Evolutionary conservation across 2,888 invertebrate genomes (phyloP).

Genomic region (Ornithoptera alexandrae): DNA sequence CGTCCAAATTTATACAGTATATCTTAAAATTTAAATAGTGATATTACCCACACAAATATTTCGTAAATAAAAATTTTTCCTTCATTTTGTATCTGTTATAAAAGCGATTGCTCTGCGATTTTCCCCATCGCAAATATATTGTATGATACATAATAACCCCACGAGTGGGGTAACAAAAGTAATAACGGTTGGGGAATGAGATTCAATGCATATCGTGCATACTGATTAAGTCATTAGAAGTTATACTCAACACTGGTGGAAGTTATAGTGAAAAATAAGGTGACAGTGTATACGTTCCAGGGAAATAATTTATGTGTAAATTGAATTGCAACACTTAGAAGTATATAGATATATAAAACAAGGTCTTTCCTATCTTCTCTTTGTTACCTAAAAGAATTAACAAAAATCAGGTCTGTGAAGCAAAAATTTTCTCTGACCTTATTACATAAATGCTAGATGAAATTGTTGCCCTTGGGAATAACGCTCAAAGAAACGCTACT

Average conservation of each 20-base stretch:
- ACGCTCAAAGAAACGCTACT: background rate
- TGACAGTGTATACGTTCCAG: background rate
- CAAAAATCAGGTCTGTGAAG: background rate
- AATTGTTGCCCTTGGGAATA: background rate
- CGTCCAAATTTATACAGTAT: no score
- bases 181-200: constrained; percentile 28
- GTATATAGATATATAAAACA: background rate
- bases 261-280: background rate
- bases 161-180: constrained; percentile 25
- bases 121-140: no score
- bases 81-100: no score
- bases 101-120: no score
- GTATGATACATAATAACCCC: no score
- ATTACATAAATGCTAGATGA: background rate
- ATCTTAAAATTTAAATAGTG: no score
- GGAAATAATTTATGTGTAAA: background rate
- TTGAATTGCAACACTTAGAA: background rate
- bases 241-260: background rate
- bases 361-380: background rate
- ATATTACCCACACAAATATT: no score
- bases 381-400: background rate
- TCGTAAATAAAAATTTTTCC: no score
- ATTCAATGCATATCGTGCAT: constrained; percentile 16
- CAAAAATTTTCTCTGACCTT: background rate
- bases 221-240: constrained; percentile 23